phyloP scores from a whole-genome alignment of 2,888 invertebrate species.

The Drosophila glabriapex region DNA sequence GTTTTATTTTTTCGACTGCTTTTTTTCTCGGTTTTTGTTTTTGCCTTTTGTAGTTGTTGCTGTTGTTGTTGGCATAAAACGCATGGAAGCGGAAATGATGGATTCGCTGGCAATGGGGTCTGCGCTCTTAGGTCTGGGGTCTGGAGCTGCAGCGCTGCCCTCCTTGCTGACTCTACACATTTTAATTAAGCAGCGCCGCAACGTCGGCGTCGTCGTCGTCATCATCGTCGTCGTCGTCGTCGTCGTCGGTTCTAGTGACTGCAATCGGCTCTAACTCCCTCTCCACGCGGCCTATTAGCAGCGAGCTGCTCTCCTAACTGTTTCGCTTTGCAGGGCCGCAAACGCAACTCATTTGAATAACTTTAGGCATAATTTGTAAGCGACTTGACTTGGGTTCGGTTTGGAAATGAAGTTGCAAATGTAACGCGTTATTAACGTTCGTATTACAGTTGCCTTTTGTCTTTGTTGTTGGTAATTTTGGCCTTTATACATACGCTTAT shows the following conservation, averaged over 20 bases:
- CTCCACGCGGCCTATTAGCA: background rate
- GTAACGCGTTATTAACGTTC: slow-evolving; percentile 83
- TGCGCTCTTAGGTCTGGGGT: slow-evolving; percentile 9
- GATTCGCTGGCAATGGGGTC: slow-evolving; percentile 78
- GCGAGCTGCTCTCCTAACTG: slow-evolving; percentile 47
- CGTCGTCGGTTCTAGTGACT: slow-evolving; percentile 72
- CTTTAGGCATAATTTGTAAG: slow-evolving; percentile 79
- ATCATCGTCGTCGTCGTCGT: background rate
- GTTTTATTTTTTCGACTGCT: slow-evolving; percentile 19
- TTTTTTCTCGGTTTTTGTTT: slow-evolving; percentile 15
- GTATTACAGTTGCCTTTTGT: slow-evolving; percentile 68
- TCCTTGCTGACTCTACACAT: slow-evolving; percentile 74
- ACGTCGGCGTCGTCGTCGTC: slow-evolving; percentile 13
- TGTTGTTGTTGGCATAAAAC: slow-evolving; percentile 65
- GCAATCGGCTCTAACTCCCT: slow-evolving; percentile 48
- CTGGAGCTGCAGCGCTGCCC: slow-evolving; percentile 38
- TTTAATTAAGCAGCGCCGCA: slow-evolving; percentile 77
- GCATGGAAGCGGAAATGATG: slow-evolving; percentile 86
- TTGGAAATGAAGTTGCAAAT: slow-evolving; percentile 77
- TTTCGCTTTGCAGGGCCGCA: slow-evolving; percentile 49
- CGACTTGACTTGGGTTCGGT: slow-evolving; percentile 48
- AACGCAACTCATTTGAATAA: slow-evolving; percentile 79
- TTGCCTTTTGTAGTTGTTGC: slow-evolving; percentile 23
- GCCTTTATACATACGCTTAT: slow-evolving; percentile 7
- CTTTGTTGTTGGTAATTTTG: slow-evolving; percentile 36